These are phyloP conservation scores for Hirudinaria manillensis DNA, from an alignment of 2,888 invertebrate species.

Conservation along the genomic window DNA sequence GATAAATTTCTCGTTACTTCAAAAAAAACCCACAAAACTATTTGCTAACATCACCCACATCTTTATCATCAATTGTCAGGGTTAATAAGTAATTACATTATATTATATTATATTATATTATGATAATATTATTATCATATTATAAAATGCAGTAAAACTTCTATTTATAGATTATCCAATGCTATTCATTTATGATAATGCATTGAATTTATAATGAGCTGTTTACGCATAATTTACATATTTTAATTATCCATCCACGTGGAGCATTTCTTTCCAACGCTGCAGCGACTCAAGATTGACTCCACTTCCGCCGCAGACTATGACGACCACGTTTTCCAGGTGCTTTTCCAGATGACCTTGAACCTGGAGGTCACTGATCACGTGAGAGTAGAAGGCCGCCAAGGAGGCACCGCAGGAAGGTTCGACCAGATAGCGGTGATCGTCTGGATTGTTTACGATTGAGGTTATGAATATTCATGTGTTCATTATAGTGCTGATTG, in stretches of 20 bases:
- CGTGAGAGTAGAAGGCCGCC: slow-evolving; percentile 54
- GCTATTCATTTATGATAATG: too few species aligned
- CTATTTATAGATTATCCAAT: too few species aligned
- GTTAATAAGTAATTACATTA: too few species aligned
- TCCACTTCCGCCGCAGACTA: slow-evolving; percentile 60
- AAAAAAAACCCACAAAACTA: too few species aligned
- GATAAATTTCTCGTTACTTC: too few species aligned
- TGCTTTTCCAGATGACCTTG: slow-evolving; percentile 42
- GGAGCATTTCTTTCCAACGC: slow-evolving; percentile 53
- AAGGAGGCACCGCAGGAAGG: slow-evolving; percentile 58
- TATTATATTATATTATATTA: too few species aligned
- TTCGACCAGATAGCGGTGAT: slow-evolving; percentile 57
- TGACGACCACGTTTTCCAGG: slow-evolving; percentile 51
- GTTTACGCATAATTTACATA: not conserved
- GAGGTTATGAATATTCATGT: not conserved
- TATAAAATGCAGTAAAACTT: too few species aligned
- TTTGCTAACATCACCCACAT: too few species aligned
- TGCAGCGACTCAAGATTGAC: slow-evolving; percentile 60
- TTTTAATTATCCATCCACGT: slow-evolving; percentile 12
- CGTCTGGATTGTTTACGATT: slow-evolving; percentile 48
- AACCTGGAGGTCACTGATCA: slow-evolving; percentile 47
- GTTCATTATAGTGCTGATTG: not conserved
- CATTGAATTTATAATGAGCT: not conserved
- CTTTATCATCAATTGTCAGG: too few species aligned
- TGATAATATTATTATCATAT: too few species aligned